These are phyloP conservation scores for Pseudomyrmex pallidus DNA, from an alignment of 1,140 invertebrate species.

Conservation along the genomic window DNA sequence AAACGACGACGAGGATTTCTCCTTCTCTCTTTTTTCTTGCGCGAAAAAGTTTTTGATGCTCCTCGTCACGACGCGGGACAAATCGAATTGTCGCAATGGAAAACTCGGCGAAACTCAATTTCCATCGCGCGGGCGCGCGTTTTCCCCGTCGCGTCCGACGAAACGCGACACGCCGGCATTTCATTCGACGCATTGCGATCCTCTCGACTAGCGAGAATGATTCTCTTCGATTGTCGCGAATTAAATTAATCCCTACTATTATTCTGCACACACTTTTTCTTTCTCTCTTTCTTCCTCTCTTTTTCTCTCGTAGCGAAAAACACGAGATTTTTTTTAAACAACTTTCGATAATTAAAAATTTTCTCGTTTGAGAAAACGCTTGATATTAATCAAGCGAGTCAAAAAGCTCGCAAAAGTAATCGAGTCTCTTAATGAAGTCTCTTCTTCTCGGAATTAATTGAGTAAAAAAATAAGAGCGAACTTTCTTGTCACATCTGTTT, in stretches of 20 bases:
- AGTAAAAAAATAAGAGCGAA: too few relatives aligned
- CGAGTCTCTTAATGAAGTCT: too few relatives aligned
- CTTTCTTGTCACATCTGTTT: too few relatives aligned
- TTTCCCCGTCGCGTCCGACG: not conserved
- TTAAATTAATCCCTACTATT: constrained; percentile 41
- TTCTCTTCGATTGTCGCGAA: constrained; percentile 36
- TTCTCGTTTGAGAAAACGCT: too few relatives aligned
- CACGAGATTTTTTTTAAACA: not conserved
- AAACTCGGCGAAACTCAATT: constrained; percentile 68
- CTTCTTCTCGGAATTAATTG: too few relatives aligned
- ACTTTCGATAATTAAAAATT: too few relatives aligned
- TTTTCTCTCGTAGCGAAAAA: not conserved
- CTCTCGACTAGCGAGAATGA: not conserved
- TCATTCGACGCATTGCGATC: constrained; percentile 21
- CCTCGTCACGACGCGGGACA: constrained; percentile 60
- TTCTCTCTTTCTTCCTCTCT: not conserved
- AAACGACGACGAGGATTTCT: not conserved
- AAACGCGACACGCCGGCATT: constrained; percentile 46
- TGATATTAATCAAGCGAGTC: too few relatives aligned
- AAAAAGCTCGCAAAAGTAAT: too few relatives aligned
- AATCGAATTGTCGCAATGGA: constrained; percentile 64
- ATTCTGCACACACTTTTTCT: not conserved
- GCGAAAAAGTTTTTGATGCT: constrained; percentile 40
- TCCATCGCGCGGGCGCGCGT: constrained; percentile 16
- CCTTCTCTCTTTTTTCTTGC: not conserved